Evolutionary conservation across 1,140 invertebrate species (phyloP).

Genomic region (Luehdorfia chinensis): DNA sequence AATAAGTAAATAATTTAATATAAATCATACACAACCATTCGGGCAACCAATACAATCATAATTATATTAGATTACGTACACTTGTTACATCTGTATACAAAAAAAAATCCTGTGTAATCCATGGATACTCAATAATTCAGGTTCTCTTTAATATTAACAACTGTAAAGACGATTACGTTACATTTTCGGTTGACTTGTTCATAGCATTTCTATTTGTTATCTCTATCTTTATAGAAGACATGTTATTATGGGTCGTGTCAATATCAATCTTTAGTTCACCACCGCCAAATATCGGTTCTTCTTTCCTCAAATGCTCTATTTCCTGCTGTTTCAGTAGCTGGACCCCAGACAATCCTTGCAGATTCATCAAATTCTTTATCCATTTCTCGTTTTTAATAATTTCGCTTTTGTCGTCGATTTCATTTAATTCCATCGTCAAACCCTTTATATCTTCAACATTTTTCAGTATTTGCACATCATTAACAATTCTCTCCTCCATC

Average conservation of each 20-base stretch:
- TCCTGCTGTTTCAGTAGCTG: slow-evolving; percentile 40
- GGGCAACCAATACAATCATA: too few species aligned
- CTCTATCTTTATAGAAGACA: slow-evolving; percentile 23
- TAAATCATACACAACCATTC: too few species aligned
- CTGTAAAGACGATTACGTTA: too few species aligned
- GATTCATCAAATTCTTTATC: slow-evolving; percentile 40
- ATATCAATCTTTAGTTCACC: slow-evolving; percentile 50
- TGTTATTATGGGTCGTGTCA: slow-evolving; percentile 18
- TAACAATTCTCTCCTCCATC: slow-evolving; percentile 16
- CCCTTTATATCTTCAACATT: slow-evolving; percentile 36
- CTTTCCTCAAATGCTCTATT: slow-evolving; percentile 25
- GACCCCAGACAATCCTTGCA: slow-evolving; percentile 35
- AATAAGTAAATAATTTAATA: too few species aligned
- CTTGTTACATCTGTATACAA: too few species aligned
- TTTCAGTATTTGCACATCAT: slow-evolving; percentile 24
- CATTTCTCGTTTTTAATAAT: slow-evolving; percentile 43
- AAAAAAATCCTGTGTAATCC: too few species aligned
- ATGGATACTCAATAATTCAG: too few species aligned
- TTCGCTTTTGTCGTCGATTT: slow-evolving; percentile 8
- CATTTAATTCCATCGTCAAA: slow-evolving; percentile 26
- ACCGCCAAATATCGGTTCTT: slow-evolving; percentile 18
- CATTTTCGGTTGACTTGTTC: too few species aligned
- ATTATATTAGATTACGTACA: too few species aligned
- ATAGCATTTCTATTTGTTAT: not conserved
- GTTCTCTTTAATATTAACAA: too few species aligned